Evolutionary conservation across 2,888 invertebrate species (phyloP).

Genomic region (Marronus borbonicus): DNA sequence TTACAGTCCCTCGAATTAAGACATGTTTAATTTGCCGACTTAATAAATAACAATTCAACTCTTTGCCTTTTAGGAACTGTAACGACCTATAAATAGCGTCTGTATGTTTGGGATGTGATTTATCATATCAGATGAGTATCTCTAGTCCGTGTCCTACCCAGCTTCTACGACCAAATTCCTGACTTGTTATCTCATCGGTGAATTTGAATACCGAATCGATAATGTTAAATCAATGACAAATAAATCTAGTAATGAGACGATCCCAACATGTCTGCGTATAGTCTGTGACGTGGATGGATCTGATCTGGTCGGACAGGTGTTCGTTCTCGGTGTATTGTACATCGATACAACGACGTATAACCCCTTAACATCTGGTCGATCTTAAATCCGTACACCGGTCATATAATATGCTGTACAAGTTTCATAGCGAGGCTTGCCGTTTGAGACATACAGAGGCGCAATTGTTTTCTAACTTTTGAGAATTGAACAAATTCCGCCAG

Average conservation of each 20-base stretch:
- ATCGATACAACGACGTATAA: conserved; percentile 50
- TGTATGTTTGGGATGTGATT: conserved; percentile 11
- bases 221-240: conserved; percentile 58
- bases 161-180: conserved; percentile 42
- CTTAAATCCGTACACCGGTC: conserved; percentile 13
- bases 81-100: not conserved
- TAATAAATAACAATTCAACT: not conserved
- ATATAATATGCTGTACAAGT: conserved; percentile 6
- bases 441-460: not conserved
- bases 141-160: conserved; percentile 5
- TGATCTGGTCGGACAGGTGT: conserved; percentile 57
- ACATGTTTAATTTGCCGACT: not conserved
- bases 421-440: conserved; percentile 7
- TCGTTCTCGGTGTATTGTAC: conserved; percentile 46
- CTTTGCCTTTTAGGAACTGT: not conserved
- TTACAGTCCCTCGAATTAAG: too few species aligned
- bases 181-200: conserved; percentile 44
- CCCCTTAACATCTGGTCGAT: conserved; percentile 57
- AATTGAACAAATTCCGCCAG: not conserved
- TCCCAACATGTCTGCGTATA: conserved; percentile 57
- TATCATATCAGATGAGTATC: not conserved
- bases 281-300: conserved; percentile 56
- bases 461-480: not conserved
- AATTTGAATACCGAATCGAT: conserved; percentile 59
- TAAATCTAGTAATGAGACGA: conserved; percentile 58